Evolutionary conservation across 2,797 vertebrate species (phyloP).

Genomic region (Alca torda): DNA sequence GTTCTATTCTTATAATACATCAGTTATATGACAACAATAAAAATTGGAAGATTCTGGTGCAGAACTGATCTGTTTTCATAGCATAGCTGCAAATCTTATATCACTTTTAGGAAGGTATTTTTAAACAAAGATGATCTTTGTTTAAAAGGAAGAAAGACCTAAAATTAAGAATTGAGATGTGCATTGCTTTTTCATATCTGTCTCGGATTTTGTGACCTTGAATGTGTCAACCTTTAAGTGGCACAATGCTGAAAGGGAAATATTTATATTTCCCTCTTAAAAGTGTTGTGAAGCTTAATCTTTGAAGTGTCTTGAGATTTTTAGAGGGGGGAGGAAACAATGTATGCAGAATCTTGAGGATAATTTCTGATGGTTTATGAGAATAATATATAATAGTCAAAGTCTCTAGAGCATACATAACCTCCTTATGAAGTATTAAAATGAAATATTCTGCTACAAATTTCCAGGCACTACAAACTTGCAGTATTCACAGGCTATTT

Average conservation of each 20-base stretch:
- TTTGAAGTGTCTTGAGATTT: not conserved
- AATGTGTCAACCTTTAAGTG: not conserved
- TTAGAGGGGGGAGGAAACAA: not conserved
- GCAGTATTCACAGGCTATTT: not conserved
- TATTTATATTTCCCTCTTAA: not conserved
- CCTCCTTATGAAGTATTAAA: not conserved
- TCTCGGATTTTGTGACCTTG: not conserved
- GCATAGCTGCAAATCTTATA: not conserved
- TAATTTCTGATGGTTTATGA: constrained; percentile 6
- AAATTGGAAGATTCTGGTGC: not conserved
- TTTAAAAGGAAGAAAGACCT: not conserved
- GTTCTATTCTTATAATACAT: not conserved
- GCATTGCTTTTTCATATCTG: not conserved
- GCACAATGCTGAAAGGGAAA: not conserved
- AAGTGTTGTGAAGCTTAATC: not conserved
- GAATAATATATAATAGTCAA: not conserved
- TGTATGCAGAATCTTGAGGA: not conserved
- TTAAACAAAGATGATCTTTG: not conserved
- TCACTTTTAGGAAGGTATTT: not conserved
- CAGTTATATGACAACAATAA: not conserved
- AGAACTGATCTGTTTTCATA: not conserved
- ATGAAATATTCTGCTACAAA: not conserved
- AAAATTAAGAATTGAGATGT: not conserved
- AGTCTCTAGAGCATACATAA: not conserved
- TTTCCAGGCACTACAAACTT: not conserved